A percentile compares a stretch with the other conserved stretches of the same genome.
These are phyloP conservation scores for Psittacula derbiana DNA, from an alignment of 2,797 vertebrate species.

Conservation along the genomic window DNA sequence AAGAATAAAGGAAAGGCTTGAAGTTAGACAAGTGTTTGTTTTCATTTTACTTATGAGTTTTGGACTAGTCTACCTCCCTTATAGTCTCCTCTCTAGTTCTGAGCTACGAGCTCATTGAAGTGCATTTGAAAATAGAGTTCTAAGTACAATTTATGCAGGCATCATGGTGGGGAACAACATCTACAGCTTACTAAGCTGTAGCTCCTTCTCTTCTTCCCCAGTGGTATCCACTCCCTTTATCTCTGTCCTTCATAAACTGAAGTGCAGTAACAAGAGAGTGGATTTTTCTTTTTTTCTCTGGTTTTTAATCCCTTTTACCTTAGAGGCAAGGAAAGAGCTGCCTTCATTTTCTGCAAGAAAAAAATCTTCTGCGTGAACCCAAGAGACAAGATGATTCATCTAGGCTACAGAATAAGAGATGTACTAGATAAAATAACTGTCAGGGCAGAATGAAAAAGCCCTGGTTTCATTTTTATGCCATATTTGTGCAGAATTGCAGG, in stretches of 20 bases:
- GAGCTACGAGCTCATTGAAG: neutral
- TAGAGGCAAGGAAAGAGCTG: neutral
- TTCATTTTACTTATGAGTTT: neutral
- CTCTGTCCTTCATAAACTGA: neutral
- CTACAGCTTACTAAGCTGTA: neutral
- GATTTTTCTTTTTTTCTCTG: neutral
- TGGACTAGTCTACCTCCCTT: neutral
- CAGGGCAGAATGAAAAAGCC: neutral
- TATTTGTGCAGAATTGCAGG: neutral
- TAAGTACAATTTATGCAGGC: neutral
- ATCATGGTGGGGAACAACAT: neutral
- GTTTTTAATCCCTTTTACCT: neutral
- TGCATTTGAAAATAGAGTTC: neutral
- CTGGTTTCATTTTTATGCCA: neutral
- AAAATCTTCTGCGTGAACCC: neutral
- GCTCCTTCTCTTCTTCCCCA: neutral
- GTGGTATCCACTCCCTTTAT: neutral
- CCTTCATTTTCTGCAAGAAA: slow-evolving; percentile 19
- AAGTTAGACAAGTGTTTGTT: neutral
- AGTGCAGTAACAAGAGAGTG: neutral
- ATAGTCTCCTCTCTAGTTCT: neutral
- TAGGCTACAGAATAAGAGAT: neutral
- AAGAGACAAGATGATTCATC: neutral
- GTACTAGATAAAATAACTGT: neutral
- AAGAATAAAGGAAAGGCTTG: neutral